phyloP scores from a whole-genome alignment of 2,888 invertebrate species.

The Platycheirus albimanus region DNA sequence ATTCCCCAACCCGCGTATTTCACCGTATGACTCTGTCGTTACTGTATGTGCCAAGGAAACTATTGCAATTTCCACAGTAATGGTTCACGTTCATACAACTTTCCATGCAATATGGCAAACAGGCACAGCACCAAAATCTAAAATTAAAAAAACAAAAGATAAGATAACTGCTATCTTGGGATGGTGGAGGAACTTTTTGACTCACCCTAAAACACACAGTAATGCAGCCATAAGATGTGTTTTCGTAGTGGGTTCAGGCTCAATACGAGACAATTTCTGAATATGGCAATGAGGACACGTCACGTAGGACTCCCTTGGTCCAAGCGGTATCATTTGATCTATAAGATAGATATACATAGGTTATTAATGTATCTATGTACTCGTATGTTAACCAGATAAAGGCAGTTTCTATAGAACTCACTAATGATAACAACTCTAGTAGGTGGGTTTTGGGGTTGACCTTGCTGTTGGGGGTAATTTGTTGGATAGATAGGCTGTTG shows the following conservation, averaged over 20 bases:
- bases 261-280: slow-evolving; percentile 79
- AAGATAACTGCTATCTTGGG: slow-evolving; percentile 17
- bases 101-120: slow-evolving; percentile 85
- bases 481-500: slow-evolving; percentile 39
- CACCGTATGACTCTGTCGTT: slow-evolving; percentile 33
- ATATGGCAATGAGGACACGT: slow-evolving; percentile 80
- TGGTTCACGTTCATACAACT: slow-evolving; percentile 84
- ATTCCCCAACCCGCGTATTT: not conserved
- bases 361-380: too few species aligned
- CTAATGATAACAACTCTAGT: slow-evolving; percentile 79
- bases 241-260: slow-evolving; percentile 79
- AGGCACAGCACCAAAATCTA: slow-evolving; percentile 84
- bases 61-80: slow-evolving; percentile 85
- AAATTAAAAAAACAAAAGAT: slow-evolving; percentile 44
- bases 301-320: slow-evolving; percentile 78
- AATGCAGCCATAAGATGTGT: slow-evolving; percentile 80
- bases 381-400: not conserved
- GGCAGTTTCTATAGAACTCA: slow-evolving; percentile 75
- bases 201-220: slow-evolving; percentile 80
- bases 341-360: slow-evolving; percentile 2
- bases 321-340: slow-evolving; percentile 78
- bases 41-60: slow-evolving; percentile 84
- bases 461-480: slow-evolving; percentile 40
- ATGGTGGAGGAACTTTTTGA: slow-evolving; percentile 19
- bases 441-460: slow-evolving; percentile 21